These are phyloP conservation scores for Tetramorium alpestre DNA, from an alignment of 1,140 invertebrate species.

Conservation along the genomic window DNA sequence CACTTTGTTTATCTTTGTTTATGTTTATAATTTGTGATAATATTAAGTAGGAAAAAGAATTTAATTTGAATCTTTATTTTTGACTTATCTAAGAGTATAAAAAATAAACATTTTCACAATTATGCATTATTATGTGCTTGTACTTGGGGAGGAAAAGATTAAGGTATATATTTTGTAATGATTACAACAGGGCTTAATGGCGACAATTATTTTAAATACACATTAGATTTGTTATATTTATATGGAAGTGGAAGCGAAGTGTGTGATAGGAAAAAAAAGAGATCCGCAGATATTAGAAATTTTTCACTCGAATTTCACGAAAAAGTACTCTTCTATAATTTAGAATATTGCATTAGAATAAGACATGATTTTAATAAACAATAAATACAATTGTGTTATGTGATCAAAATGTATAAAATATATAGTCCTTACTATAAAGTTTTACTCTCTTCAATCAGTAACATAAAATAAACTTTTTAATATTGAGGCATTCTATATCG, in stretches of 20 bases:
- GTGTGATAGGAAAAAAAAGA: neutral
- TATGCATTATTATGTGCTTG: neutral
- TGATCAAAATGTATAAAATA: conserved; percentile 23
- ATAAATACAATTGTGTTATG: conserved; percentile 3
- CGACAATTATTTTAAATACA: conserved; percentile 12
- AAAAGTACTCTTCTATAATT: conserved; percentile 26
- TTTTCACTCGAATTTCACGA: neutral
- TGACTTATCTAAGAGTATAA: neutral
- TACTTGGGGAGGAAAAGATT: conserved; percentile 15
- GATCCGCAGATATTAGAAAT: conserved; percentile 42
- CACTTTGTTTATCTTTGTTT: neutral
- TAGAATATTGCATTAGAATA: conserved; percentile 12
- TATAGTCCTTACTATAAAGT: neutral
- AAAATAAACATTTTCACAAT: neutral
- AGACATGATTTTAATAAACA: conserved; percentile 13
- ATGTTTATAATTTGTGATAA: neutral
- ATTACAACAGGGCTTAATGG: neutral
- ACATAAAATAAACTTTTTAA: conserved; percentile 11
- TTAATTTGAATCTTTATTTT: neutral
- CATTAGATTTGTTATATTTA: conserved; percentile 25
- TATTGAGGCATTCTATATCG: neutral
- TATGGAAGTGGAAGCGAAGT: neutral
- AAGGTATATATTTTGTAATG: neutral
- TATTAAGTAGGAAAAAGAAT: neutral
- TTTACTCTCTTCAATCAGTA: conserved; percentile 24